phyloP scores from a whole-genome alignment of 1,140 invertebrate genomes.

The Drosophila ironensis region DNA sequence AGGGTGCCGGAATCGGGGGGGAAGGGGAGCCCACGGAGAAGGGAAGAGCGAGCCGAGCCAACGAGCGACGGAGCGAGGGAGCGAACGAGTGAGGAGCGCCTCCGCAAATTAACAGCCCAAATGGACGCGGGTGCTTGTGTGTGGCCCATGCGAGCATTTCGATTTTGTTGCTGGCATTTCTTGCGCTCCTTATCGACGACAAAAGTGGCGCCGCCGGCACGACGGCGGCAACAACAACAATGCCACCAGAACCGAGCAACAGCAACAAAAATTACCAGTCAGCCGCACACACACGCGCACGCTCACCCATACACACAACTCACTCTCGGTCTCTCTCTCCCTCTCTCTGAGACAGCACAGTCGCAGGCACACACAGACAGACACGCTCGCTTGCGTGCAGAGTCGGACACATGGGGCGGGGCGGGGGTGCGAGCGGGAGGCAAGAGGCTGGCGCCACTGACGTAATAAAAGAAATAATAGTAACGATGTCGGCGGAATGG shows the following conservation, averaged over 20 bases:
- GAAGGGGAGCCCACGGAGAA: background rate
- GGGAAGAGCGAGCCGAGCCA: no score
- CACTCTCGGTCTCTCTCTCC: conserved; percentile 1
- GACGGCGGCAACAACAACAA: conserved; percentile 57
- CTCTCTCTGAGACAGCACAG: conserved; percentile 13
- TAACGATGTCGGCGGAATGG: conserved; percentile 80
- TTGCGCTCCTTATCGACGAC: conserved; percentile 76
- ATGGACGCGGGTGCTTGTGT: conserved; percentile 26
- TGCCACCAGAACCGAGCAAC: background rate
- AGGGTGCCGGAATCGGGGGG: conserved; percentile 1
- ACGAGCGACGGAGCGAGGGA: background rate
- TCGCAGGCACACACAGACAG: conserved; percentile 4
- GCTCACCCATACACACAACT: background rate
- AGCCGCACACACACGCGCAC: conserved; percentile 50
- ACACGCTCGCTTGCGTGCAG: conserved; percentile 65
- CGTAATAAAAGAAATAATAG: conserved; percentile 82
- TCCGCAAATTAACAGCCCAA: conserved; percentile 63
- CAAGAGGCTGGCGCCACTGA: conserved; percentile 81
- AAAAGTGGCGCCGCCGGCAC: conserved; percentile 72
- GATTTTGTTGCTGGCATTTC: conserved; percentile 76
- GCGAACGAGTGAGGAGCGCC: background rate
- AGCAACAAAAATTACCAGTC: conserved; percentile 42
- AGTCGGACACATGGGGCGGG: conserved; percentile 34
- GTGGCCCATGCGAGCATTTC: conserved; percentile 67
- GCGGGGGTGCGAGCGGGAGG: conserved; percentile 54